phyloP scores from a whole-genome alignment of 1,140 invertebrate genomes.

The Pteromalus puparum region DNA sequence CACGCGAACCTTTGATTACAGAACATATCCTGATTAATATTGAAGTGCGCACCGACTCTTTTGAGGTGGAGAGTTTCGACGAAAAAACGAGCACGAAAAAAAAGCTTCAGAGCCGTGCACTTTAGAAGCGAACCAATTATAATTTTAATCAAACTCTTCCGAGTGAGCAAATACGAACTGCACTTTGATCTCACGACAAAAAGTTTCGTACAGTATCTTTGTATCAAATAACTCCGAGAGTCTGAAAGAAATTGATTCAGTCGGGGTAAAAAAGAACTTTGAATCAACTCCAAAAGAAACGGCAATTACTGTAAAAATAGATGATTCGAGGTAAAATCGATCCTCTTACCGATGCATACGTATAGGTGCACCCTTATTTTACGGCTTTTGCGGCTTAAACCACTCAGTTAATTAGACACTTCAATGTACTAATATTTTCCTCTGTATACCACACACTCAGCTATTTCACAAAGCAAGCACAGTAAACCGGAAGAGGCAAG shows the following conservation, averaged over 20 bases:
- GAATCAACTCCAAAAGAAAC: background rate
- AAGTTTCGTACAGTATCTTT: conserved; percentile 19
- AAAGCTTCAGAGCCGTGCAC: background rate
- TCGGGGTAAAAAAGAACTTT: background rate
- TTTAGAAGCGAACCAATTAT: conserved; percentile 33
- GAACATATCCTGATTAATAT: background rate
- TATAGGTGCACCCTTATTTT: too few relatives aligned
- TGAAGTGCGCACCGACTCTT: background rate
- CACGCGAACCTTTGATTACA: background rate
- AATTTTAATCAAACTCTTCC: conserved; percentile 47
- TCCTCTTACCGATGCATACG: background rate
- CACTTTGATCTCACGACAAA: conserved; percentile 35
- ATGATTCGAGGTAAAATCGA: background rate
- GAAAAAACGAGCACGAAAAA: background rate
- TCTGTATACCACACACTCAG: too few relatives aligned
- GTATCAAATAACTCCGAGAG: conserved; percentile 5
- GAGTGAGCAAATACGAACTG: conserved; percentile 22
- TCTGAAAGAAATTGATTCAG: conserved; percentile 34
- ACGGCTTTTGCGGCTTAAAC: too few relatives aligned
- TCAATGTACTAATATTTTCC: too few relatives aligned
- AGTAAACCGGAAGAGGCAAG: too few relatives aligned
- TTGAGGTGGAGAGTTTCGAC: background rate
- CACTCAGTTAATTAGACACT: too few relatives aligned
- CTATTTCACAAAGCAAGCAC: too few relatives aligned
- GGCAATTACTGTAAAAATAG: background rate